Percentiles rank a stretch among this genome's conserved stretches.
phyloP scores from a whole-genome alignment of 2,888 invertebrate genomes.

The Tenthredo notha region DNA sequence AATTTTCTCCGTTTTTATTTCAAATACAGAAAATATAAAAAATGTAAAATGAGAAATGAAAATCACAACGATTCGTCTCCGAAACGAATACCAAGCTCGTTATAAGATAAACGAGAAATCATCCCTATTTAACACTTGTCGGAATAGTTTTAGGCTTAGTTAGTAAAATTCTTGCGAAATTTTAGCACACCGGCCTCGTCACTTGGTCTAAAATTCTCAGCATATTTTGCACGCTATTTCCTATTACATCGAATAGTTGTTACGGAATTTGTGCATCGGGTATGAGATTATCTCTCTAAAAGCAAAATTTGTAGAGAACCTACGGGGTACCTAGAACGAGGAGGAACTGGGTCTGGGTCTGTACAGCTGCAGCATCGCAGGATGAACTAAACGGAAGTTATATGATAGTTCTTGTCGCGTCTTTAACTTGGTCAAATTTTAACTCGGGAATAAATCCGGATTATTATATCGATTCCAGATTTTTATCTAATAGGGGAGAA shows the following conservation, averaged over 20 bases:
- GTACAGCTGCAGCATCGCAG: not conserved
- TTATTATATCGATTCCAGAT: conserved; percentile 25
- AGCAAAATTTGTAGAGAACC: not conserved
- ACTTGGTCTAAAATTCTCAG: not conserved
- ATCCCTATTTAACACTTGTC: no score
- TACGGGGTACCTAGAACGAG: no score
- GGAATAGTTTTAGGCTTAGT: no score
- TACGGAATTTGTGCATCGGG: not conserved
- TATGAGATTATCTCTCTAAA: not conserved
- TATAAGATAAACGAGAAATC: not conserved
- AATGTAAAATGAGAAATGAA: not conserved
- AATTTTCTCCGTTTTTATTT: not conserved
- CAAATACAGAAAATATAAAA: not conserved
- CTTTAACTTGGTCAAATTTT: not conserved
- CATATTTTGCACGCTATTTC: not conserved
- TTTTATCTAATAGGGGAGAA: not conserved
- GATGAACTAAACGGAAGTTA: not conserved
- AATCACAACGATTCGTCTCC: not conserved
- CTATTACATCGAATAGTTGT: not conserved
- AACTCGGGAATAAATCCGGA: not conserved
- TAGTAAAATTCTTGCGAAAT: no score
- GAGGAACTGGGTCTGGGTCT: not conserved
- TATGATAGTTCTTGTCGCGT: not conserved
- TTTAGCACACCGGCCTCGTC: no score
- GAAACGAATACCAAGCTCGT: not conserved